A percentile compares a stretch with the other conserved stretches of the same genome.
Evolutionary conservation across 2,797 vertebrate species (phyloP).

Genomic region (Clarias laeviceps): DNA sequence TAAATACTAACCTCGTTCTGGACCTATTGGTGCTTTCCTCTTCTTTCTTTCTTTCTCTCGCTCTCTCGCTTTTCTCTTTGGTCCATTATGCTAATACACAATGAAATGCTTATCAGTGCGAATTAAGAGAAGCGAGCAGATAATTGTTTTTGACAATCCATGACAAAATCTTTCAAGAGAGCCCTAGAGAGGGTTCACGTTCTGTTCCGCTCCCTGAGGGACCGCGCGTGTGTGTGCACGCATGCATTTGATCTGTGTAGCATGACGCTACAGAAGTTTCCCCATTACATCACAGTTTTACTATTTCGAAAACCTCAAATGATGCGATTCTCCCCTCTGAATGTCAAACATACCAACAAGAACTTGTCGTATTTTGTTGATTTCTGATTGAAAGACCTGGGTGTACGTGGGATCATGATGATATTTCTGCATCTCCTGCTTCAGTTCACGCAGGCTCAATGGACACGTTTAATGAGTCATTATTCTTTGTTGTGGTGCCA

Average conservation of each 20-base stretch:
- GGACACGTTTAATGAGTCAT: conserved; percentile 30
- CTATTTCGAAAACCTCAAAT: not conserved
- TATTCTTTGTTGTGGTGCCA: conserved; percentile 28
- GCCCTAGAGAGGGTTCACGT: conserved; percentile 65
- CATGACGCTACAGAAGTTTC: not conserved
- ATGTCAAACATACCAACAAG: not conserved
- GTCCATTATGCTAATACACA: conserved; percentile 79
- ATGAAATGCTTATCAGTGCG: conserved; percentile 82
- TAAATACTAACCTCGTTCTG: conserved; percentile 75
- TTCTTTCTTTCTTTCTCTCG: conserved; percentile 15
- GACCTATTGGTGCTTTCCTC: conserved; percentile 71
- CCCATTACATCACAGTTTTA: not conserved
- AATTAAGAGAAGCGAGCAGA: conserved; percentile 78
- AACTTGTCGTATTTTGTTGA: not conserved
- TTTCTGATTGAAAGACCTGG: conserved; percentile 9
- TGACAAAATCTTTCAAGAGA: conserved; percentile 58
- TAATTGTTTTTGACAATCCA: conserved; percentile 81
- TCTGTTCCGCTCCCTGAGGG: conserved; percentile 32
- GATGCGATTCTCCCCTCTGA: not conserved
- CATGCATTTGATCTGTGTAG: not conserved
- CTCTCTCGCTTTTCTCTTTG: conserved; percentile 7
- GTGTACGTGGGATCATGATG: conserved; percentile 30
- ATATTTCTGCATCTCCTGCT: conserved; percentile 30
- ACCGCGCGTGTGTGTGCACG: not conserved
- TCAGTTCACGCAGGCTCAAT: conserved; percentile 22